Base-by-base conservation (phyloP, 2,113 vertebrate species). In the Phycodurus eques region DNA sequence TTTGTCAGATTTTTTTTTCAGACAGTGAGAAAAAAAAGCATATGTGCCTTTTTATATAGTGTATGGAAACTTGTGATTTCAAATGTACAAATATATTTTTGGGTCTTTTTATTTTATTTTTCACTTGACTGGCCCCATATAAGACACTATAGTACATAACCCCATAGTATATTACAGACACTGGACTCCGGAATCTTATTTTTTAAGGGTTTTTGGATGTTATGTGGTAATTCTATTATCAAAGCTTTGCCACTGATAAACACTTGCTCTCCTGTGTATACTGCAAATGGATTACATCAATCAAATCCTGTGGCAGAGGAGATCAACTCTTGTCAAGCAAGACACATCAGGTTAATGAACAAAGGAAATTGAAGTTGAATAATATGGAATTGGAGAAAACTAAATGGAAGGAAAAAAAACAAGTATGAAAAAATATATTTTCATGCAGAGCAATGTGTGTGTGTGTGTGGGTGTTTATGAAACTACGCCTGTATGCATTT, bases 341-440 rank as follows among this genome's bases (percentile, higher is more conserved):
- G 46, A 80, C 19, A 65, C 33, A 57, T 12, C 64, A 68, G 54
- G 53, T 11, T 63, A 56, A 65, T 39, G 27, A 39, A 56, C 31
- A 33, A 51, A 74, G 47, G 43, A 73, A 75, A 54, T 35, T 4
- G 31, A 51, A 10, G 49, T 4, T 68, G 74, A 67, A 72, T 54
- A 14, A 60, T 42, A 47, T 51, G 56, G 63, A 79, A 79, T 74
- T 53, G 3, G 3, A 43, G 33, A 73, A 51, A 44, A 54, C 63
- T 56, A 33, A 33, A 53, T 61, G 27, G 17, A 35, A 65, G 17
- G 53, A 15, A 73, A 20, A 60, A 22, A 66, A 22, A 70, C 43
- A 63, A 73, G 71, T 68, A 83, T 81, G 59, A 76, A 83, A 73
- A 76, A 78, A 81, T 89, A 80, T 81, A 81, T 82, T 75, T 42